Percentiles rank a stretch among this genome's conserved stretches.
These are phyloP conservation scores for Phycodurus eques DNA, from an alignment of 2,113 vertebrate genomes.

Conservation along the genomic window DNA sequence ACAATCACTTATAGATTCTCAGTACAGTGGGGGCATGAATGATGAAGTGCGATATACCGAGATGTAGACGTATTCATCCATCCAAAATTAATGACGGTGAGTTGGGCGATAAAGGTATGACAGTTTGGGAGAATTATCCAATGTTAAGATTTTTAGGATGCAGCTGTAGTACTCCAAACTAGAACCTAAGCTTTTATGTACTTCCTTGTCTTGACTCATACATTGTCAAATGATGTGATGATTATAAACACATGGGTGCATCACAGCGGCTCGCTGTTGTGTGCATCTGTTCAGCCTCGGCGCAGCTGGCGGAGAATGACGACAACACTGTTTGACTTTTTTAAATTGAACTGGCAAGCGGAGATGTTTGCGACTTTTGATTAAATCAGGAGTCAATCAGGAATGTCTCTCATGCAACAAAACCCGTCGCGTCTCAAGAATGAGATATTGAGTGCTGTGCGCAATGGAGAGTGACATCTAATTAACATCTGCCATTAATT, in stretches of 20 bases:
- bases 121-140: conserved; percentile 15
- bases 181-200: conserved; percentile 11
- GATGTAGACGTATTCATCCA: too few species aligned
- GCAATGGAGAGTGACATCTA: background rate
- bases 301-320: conserved; percentile 34
- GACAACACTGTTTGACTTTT: conserved; percentile 43
- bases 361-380: conserved; percentile 18
- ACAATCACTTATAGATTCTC: too few species aligned
- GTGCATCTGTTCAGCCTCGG: conserved; percentile 44
- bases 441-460: background rate
- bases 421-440: conserved; percentile 8
- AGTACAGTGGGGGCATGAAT: too few species aligned
- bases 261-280: conserved; percentile 21
- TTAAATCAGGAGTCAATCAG: conserved; percentile 12
- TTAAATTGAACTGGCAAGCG: conserved; percentile 32
- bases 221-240: conserved; percentile 21
- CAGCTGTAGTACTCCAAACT: conserved; percentile 20
- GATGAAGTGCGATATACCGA: too few species aligned
- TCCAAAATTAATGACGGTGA: too few species aligned
- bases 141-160: background rate
- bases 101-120: conserved; percentile 46
- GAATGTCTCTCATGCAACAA: conserved; percentile 27
- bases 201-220: conserved; percentile 22
- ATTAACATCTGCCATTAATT: conserved; percentile 16
- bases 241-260: conserved; percentile 30